Percentiles rank a stretch among this genome's conserved stretches.
Evolutionary conservation across 2,888 invertebrate species (phyloP).

Genomic region (Stegophylla sp.): DNA sequence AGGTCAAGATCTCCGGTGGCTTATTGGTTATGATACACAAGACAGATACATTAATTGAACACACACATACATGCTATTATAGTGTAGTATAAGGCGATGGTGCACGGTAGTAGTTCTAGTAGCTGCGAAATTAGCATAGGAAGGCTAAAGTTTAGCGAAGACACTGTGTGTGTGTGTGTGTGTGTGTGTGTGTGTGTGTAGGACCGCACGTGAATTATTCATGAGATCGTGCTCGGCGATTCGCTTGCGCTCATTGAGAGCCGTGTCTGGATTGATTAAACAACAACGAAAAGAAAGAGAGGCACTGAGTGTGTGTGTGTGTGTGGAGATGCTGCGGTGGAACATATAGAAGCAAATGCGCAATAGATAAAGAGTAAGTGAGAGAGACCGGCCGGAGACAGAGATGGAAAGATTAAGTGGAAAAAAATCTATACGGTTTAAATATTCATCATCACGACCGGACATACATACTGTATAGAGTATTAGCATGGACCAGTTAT

Average conservation of each 20-base stretch:
- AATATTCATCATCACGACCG: constrained; percentile 59
- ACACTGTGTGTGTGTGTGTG: not conserved
- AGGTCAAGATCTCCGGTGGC: constrained; percentile 31
- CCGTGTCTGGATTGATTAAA: constrained; percentile 57
- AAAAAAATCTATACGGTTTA: constrained; percentile 41
- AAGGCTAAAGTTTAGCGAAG: constrained; percentile 41
- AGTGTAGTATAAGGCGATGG: not conserved
- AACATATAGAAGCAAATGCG: too few species aligned
- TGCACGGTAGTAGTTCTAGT: constrained; percentile 41
- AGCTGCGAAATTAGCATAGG: constrained; percentile 51
- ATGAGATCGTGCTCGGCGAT: constrained; percentile 58
- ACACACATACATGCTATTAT: not conserved
- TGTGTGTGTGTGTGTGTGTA: not conserved
- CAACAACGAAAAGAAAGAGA: constrained; percentile 41
- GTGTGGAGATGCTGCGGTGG: not conserved
- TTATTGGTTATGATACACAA: constrained; percentile 54
- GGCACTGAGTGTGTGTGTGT: not conserved
- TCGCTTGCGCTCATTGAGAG: constrained; percentile 55
- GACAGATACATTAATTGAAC: constrained; percentile 55
- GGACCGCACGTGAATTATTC: constrained; percentile 53
- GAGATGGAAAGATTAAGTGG: not conserved
- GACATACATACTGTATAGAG: constrained; percentile 50
- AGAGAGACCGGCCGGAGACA: not conserved
- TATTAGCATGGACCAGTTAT: constrained; percentile 59
- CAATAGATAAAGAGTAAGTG: not conserved